phyloP scores from a whole-genome alignment of 2,797 vertebrate genomes.

The Pipistrellus kuhlii region DNA sequence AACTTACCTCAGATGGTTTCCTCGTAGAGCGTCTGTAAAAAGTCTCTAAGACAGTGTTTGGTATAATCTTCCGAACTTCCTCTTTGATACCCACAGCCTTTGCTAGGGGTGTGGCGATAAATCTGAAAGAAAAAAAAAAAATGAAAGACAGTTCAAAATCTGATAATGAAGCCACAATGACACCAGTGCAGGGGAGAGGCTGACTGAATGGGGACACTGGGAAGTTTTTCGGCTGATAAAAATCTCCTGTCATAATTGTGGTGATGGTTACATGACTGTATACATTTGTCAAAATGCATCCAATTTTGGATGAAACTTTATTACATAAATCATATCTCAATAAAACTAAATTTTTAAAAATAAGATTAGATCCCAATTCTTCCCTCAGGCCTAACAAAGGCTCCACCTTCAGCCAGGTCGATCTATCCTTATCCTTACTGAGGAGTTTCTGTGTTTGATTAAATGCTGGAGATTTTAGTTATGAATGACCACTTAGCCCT shows the following conservation, averaged over 20 bases:
- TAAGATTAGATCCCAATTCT: neutral
- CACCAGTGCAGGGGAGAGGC: neutral
- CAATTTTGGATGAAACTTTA: neutral
- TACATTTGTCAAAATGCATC: neutral
- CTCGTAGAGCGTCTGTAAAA: constrained; percentile 89
- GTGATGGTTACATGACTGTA: neutral
- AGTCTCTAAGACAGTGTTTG: constrained; percentile 90
- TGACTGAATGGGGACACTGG: neutral
- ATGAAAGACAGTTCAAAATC: constrained; percentile 53
- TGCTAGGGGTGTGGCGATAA: constrained; percentile 93
- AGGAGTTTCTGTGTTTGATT: constrained; percentile 41
- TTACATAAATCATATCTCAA: neutral
- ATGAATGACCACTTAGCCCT: constrained; percentile 36
- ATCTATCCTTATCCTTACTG: neutral
- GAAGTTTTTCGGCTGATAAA: neutral
- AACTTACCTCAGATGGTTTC: constrained; percentile 92
- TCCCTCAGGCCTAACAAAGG: constrained; percentile 19
- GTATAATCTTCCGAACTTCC: constrained; percentile 84
- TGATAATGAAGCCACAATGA: neutral
- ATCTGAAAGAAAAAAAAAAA: constrained; percentile 89
- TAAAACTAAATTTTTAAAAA: neutral
- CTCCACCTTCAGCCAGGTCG: neutral
- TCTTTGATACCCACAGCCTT: constrained; percentile 90
- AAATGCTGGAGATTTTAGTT: constrained; percentile 36
- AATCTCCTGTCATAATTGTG: neutral